Evolutionary conservation across 2,888 invertebrate species (phyloP), one percentile per base, ranked within the genome.

Genomic region (Dusona sp.): DNA sequence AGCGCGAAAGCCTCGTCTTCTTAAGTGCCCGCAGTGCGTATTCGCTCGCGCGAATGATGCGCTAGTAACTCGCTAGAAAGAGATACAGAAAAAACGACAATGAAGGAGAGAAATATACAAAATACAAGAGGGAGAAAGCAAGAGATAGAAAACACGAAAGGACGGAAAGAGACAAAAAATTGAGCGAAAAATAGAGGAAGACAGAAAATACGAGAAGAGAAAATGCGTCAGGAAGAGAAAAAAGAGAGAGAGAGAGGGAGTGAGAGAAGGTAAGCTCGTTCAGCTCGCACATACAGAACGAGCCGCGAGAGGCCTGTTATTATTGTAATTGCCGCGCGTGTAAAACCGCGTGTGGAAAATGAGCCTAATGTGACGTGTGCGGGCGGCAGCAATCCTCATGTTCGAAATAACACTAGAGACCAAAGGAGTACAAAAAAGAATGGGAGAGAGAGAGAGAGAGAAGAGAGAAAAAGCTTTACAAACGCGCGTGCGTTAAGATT

Each of bases 261-360:
- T 36, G 16, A 64, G 77, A 51, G 81, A 65, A 42, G 22, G 51
- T 36, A 57, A 78, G 85, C 88, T 84, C 79, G 83, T 80, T 68
- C 74, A 61, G 79, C 80, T 82, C 79, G 89, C 87, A 86, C 88
- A 89, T 86, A 85, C 88, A 87, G 83, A 88, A 89, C 89, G 90
- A 90, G 90, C 87, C 85, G 84, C 88, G 78, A 79, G 90, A 91
- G 91, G 91, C 90, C 93, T 93, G 92, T 94, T 93, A 94, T 94
- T 94, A 94, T 93, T 93, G 92, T 94, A 94, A 94, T 94, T 93
- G 92, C 92, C 91, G 91, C 91, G 92, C 92, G 91, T 92, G 92
- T 91, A 92, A 92, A 92, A 92, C 91, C 90, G 91, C 91, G 92
- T 92, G 93, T 92, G 93, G 93, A 93, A 93, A 94, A 94, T 92